Conservation (phyloP, 1,140 invertebrate species). For the Elymnias hypermnestra region DNA sequence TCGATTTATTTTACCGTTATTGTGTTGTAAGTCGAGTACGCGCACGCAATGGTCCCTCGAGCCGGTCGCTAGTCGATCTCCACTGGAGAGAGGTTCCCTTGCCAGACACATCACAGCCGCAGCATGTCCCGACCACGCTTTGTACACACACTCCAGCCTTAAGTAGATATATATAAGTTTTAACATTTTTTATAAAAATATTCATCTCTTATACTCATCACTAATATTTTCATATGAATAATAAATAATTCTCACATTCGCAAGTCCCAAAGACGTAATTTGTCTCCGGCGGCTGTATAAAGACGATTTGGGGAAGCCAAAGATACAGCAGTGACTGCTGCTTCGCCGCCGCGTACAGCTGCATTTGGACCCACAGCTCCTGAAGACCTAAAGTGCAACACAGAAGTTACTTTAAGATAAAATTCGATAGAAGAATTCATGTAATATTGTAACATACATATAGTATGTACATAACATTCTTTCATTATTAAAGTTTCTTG, state of each 20-base stretch:
- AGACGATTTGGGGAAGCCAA: slow-evolving; percentile 70
- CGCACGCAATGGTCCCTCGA: slow-evolving; percentile 91
- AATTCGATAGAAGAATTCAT: too few relatives aligned
- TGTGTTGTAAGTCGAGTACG: slow-evolving; percentile 50
- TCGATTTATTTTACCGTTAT: too few relatives aligned
- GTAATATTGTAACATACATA: too few relatives aligned
- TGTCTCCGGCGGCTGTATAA: slow-evolving; percentile 87
- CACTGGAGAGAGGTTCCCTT: slow-evolving; percentile 72
- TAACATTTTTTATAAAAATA: too few relatives aligned
- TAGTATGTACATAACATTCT: too few relatives aligned
- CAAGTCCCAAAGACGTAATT: slow-evolving; percentile 90
- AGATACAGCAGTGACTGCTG: slow-evolving; percentile 50
- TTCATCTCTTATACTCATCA: too few relatives aligned
- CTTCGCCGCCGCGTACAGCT: slow-evolving; percentile 48
- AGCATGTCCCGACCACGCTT: slow-evolving; percentile 89
- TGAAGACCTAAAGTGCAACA: slow-evolving; percentile 64
- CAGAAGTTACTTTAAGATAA: too few relatives aligned
- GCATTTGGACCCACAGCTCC: slow-evolving; percentile 45
- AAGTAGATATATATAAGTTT: too few relatives aligned
- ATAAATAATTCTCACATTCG: slow-evolving; percentile 77
- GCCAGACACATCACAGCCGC: slow-evolving; percentile 92
- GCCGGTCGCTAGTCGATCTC: slow-evolving; percentile 86
- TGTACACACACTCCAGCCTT: slow-evolving; percentile 83
- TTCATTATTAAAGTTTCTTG: too few relatives aligned
- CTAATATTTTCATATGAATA: too few relatives aligned